phyloP scores from a whole-genome alignment of 2,797 vertebrate species.

The Aselliscus stoliczkanus region DNA sequence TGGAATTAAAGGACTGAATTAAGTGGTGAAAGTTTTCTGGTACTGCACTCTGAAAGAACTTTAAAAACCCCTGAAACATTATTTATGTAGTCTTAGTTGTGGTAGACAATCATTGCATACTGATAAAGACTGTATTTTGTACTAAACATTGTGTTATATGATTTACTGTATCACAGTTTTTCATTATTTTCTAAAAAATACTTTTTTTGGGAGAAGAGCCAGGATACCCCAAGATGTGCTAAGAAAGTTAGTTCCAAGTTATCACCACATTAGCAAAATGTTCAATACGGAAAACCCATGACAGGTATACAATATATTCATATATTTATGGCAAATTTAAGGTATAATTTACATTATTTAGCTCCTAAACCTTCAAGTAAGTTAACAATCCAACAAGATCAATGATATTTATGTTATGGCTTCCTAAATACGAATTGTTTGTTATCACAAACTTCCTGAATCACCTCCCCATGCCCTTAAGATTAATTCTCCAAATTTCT shows the following conservation, averaged over 20 bases:
- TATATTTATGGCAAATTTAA: not conserved
- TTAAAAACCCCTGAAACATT: not conserved
- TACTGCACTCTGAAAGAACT: not conserved
- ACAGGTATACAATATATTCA: not conserved
- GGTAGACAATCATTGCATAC: not conserved
- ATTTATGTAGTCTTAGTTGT: not conserved
- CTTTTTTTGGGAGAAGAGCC: not conserved
- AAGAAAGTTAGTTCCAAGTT: not conserved
- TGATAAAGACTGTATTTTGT: not conserved
- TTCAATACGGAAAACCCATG: not conserved
- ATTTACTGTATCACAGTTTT: not conserved
- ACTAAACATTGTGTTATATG: not conserved
- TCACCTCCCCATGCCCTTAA: not conserved
- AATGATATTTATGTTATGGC: not conserved
- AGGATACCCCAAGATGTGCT: not conserved
- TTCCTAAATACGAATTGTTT: not conserved
- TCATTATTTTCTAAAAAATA: not conserved
- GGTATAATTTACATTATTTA: not conserved
- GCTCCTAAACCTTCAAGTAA: not conserved
- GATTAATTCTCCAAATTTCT: not conserved
- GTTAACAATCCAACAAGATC: not conserved
- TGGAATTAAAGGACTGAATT: not conserved
- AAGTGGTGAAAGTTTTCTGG: not conserved
- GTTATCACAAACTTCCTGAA: not conserved
- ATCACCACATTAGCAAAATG: not conserved